Evolutionary conservation across 2,888 invertebrate species (phyloP).

Genomic region (Pandemis cinnamomeana): DNA sequence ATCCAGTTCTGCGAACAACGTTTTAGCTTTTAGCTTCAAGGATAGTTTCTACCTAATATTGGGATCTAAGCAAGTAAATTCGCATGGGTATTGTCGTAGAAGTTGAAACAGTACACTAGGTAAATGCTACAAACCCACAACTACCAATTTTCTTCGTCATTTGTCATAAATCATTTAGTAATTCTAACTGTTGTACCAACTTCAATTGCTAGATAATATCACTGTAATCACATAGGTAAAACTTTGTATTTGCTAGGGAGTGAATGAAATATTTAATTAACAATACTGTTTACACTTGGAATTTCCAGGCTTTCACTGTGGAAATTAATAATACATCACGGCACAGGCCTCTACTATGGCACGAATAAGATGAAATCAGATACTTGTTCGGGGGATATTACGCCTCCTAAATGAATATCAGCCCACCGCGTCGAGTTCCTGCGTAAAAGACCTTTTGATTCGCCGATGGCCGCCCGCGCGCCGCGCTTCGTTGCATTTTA

Average conservation of each 20-base stretch:
- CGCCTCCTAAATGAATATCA: slow-evolving; percentile 53
- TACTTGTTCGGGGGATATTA: slow-evolving; percentile 38
- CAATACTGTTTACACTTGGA: background rate
- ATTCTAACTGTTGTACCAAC: slow-evolving; percentile 1
- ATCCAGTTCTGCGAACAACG: slow-evolving; percentile 30
- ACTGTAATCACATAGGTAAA: background rate
- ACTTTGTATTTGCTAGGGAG: slow-evolving; percentile 5
- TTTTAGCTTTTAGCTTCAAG: slow-evolving; percentile 32
- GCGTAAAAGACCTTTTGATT: slow-evolving; percentile 68
- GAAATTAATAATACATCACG: slow-evolving; percentile 17
- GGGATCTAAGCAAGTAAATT: slow-evolving; percentile 8
- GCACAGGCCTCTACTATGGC: slow-evolving; percentile 5
- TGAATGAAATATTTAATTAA: background rate
- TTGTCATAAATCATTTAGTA: slow-evolving; percentile 11
- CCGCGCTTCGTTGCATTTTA: slow-evolving; percentile 70
- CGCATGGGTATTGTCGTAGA: slow-evolving; percentile 9
- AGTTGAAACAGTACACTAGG: background rate
- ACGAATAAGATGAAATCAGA: slow-evolving; percentile 39
- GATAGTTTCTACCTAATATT: slow-evolving; percentile 5
- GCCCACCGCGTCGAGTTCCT: slow-evolving; percentile 70
- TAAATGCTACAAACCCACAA: background rate
- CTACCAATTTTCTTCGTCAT: background rate
- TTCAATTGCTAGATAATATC: slow-evolving; percentile 12
- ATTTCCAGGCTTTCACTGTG: background rate
- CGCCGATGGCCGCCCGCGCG: slow-evolving; percentile 61